Conservation (phyloP, 2,888 invertebrate genomes). For the Cephus nigrinus region DNA sequence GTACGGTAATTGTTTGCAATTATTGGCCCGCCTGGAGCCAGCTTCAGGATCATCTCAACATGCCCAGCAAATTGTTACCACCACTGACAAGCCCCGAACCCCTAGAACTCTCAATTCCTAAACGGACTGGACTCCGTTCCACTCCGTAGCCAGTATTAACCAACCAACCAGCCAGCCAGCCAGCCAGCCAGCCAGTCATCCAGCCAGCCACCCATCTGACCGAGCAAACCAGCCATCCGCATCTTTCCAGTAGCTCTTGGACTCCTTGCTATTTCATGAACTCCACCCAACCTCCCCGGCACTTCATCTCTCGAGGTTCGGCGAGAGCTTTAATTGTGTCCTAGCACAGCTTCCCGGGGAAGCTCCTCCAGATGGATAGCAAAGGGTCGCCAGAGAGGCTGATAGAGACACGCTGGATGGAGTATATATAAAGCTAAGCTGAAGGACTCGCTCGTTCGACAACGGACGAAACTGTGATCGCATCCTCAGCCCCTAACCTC, state of each 20-base stretch:
- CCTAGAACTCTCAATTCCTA: background rate
- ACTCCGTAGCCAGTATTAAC: background rate
- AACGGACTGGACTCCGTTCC: background rate
- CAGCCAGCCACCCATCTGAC: background rate
- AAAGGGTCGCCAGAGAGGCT: background rate
- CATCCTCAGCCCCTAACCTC: background rate
- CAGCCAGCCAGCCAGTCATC: too few relatives aligned
- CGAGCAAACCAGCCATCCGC: background rate
- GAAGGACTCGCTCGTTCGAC: background rate
- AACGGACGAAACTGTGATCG: background rate
- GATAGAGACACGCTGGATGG: background rate
- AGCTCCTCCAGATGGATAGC: background rate
- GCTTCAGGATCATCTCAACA: slow-evolving; percentile 43
- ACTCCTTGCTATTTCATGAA: background rate
- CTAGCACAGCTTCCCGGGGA: background rate
- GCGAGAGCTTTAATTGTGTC: background rate
- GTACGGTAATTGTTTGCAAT: slow-evolving; percentile 53
- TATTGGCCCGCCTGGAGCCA: slow-evolving; percentile 47
- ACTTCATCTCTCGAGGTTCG: background rate
- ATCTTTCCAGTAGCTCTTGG: background rate
- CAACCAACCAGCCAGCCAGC: background rate
- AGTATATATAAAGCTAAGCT: background rate
- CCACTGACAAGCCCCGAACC: slow-evolving; percentile 19
- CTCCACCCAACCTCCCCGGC: background rate
- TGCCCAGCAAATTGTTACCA: slow-evolving; percentile 42